Conservation (phyloP, 2,888 invertebrate species). For the Mimumesa dahlbomi region DNA sequence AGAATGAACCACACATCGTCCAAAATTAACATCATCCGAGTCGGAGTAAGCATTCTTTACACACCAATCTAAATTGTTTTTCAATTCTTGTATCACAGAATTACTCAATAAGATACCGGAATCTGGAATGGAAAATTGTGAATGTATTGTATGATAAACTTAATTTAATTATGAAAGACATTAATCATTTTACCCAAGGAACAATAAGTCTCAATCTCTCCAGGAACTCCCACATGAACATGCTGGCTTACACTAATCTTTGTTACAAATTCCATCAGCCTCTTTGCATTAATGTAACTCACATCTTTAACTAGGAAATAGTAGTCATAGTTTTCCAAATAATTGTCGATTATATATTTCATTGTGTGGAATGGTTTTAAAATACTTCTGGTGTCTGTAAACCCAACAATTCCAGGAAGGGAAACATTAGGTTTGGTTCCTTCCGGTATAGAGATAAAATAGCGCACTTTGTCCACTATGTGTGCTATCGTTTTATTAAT, state of each 20-base stretch:
- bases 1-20: slow-evolving; percentile 91
- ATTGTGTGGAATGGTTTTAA: slow-evolving; percentile 93
- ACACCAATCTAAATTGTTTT: slow-evolving; percentile 92
- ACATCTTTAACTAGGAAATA: slow-evolving; percentile 93
- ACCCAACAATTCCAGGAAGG: slow-evolving; percentile 90
- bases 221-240: slow-evolving; percentile 89
- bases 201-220: slow-evolving; percentile 85
- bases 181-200: slow-evolving; percentile 85
- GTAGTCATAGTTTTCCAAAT: slow-evolving; percentile 94
- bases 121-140: no score
- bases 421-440: slow-evolving; percentile 82
- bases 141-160: no score
- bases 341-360: slow-evolving; percentile 94
- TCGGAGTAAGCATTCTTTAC: slow-evolving; percentile 92
- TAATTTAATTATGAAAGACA: no score
- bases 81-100: slow-evolving; percentile 90
- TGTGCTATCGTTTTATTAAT: slow-evolving; percentile 94
- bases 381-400: slow-evolving; percentile 89
- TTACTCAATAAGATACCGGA: slow-evolving; percentile 94
- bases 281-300: slow-evolving; percentile 91
- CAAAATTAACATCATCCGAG: slow-evolving; percentile 92
- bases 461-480: slow-evolving; percentile 90
- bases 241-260: slow-evolving; percentile 92
- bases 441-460: slow-evolving; percentile 85
- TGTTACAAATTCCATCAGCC: slow-evolving; percentile 86